Evolutionary conservation across 2,888 invertebrate species (phyloP).

Genomic region (Unio delphinus): DNA sequence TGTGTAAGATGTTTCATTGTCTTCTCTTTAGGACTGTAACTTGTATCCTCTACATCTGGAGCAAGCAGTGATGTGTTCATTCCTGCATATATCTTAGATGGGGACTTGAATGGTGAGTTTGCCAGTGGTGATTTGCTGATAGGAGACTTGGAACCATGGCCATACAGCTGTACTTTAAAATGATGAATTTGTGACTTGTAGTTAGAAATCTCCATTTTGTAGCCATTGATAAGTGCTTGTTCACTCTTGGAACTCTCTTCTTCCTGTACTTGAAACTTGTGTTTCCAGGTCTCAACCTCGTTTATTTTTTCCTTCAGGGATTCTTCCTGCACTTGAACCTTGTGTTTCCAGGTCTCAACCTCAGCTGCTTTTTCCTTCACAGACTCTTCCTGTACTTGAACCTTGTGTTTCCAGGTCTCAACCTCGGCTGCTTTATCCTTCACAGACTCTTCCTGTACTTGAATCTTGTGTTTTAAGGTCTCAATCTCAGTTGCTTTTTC

Average conservation of each 20-base stretch:
- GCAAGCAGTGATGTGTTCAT: constrained; percentile 1
- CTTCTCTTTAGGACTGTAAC: constrained; percentile 8
- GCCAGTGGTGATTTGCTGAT: not conserved
- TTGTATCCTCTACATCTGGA: constrained; percentile 18
- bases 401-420: no score
- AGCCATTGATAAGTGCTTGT: constrained; percentile 61
- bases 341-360: no score
- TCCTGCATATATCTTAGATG: constrained; percentile 12
- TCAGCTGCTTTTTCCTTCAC: no score
- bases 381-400: no score
- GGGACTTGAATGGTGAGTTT: constrained; percentile 32
- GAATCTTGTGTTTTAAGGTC: no score
- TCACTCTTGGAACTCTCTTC: constrained; percentile 53
- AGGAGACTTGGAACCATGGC: not conserved
- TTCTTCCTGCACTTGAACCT: constrained; percentile 10
- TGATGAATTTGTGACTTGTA: constrained; percentile 48
- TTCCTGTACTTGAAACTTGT: constrained; percentile 42
- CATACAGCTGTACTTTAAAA: constrained; percentile 26
- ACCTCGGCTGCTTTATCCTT: no score
- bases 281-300: constrained; percentile 30
- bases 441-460: no score
- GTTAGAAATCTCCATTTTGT: constrained; percentile 57
- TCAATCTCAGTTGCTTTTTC: no score
- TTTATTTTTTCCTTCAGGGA: constrained; percentile 31
- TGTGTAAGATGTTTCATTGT: constrained; percentile 2